Conservation (phyloP, 2,797 vertebrate genomes). For the Oreochromis grahami region DNA sequence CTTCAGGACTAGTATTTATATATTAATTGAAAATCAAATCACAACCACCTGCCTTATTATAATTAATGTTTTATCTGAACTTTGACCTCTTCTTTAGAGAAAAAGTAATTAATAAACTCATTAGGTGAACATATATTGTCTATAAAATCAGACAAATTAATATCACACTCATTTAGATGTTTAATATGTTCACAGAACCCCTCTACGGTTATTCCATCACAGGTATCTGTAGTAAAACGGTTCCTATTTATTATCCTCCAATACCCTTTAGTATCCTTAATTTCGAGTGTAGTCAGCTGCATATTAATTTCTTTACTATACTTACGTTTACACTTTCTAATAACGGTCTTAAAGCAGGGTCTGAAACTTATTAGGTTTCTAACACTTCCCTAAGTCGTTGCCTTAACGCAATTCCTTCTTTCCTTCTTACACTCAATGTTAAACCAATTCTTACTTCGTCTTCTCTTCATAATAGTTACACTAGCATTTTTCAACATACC, state of each 20-base stretch:
- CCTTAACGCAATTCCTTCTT: background rate
- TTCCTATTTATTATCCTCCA: background rate
- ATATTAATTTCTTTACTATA: background rate
- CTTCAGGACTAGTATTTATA: background rate
- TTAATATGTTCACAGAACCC: background rate
- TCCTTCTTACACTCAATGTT: background rate
- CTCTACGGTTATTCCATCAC: background rate
- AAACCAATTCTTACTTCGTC: background rate
- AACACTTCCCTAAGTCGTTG: background rate
- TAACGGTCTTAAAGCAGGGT: background rate
- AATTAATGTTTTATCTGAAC: background rate
- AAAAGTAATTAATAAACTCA: background rate
- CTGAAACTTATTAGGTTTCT: background rate
- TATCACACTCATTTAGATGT: background rate
- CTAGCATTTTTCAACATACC: background rate
- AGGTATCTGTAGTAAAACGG: background rate
- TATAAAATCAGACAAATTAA: background rate
- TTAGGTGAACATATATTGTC: background rate
- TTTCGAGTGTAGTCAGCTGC: background rate
- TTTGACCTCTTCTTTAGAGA: background rate
- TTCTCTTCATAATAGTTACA: fast-evolving
- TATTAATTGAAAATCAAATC: background rate
- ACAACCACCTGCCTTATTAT: background rate
- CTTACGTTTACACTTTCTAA: background rate
- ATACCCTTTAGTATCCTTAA: background rate